These are phyloP conservation scores for Caenorhabditis sinica DNA, from an alignment of 2,888 invertebrate species.

Conservation along the genomic window DNA sequence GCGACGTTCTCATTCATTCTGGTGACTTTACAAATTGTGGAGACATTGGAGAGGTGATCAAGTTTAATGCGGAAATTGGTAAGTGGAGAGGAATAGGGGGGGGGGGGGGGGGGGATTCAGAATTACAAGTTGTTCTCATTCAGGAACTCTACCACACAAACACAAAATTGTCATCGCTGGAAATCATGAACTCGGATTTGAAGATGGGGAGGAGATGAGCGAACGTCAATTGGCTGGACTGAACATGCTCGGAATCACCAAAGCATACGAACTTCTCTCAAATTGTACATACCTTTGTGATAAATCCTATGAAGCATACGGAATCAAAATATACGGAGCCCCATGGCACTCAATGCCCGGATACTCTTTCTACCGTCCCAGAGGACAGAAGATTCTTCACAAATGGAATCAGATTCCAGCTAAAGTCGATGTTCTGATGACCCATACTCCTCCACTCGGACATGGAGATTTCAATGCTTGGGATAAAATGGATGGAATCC, in stretches of 20 bases:
- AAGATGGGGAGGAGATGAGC: constrained; percentile 75
- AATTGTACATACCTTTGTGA: constrained; percentile 83
- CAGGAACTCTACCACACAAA: constrained; percentile 78
- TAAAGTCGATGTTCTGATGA: constrained; percentile 89
- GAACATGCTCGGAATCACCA: constrained; percentile 81
- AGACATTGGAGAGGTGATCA: constrained; percentile 82
- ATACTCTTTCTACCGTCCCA: constrained; percentile 83
- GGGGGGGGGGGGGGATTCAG: too few species aligned
- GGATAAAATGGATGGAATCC: constrained; percentile 85
- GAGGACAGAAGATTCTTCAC: constrained; percentile 88
- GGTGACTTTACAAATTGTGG: constrained; percentile 83
- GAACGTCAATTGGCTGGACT: constrained; percentile 77
- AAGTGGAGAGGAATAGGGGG: constrained; percentile 39
- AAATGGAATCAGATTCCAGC: constrained; percentile 91
- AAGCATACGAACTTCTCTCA: constrained; percentile 82
- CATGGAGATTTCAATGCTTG: constrained; percentile 89
- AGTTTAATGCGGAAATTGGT: constrained; percentile 83
- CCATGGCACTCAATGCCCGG: constrained; percentile 84
- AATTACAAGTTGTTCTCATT: constrained; percentile 11
- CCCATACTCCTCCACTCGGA: constrained; percentile 91
- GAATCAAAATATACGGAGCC: constrained; percentile 82
- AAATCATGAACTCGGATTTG: constrained; percentile 79
- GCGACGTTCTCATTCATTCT: constrained; percentile 82
- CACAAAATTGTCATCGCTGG: constrained; percentile 80
- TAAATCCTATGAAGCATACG: constrained; percentile 79